These are phyloP conservation scores for Apodemus speciosus DNA, from an alignment of 2,113 vertebrate genomes.

Conservation along the genomic window DNA sequence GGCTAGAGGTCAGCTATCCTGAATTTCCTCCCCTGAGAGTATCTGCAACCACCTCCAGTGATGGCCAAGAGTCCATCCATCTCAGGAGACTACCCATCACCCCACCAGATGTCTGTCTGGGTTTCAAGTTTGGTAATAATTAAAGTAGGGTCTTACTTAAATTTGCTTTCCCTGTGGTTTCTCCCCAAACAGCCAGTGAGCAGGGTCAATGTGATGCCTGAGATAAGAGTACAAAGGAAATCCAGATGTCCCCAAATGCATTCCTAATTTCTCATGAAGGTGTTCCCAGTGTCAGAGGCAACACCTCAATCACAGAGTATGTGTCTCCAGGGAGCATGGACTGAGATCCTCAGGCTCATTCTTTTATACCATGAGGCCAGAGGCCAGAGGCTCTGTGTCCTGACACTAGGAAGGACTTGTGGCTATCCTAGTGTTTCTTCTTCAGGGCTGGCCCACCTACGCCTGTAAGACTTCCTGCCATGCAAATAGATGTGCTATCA, in stretches of 20 bases:
- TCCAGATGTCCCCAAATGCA: too few relatives aligned
- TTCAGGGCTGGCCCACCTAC: background rate
- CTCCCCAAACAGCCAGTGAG: background rate
- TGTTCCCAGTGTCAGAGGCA: background rate
- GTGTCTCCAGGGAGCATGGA: background rate
- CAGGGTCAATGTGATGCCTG: background rate
- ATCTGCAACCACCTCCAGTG: background rate
- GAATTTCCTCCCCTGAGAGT: background rate
- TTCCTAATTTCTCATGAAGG: background rate
- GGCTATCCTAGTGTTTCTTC: background rate
- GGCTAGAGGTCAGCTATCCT: background rate
- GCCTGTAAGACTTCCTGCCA: background rate
- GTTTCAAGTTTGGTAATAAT: background rate
- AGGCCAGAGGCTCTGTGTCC: background rate
- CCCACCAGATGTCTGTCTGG: background rate
- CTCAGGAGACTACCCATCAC: background rate
- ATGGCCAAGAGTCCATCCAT: background rate
- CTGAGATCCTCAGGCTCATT: background rate
- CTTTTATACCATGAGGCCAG: background rate
- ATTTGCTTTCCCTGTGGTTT: background rate
- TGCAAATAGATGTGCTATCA: background rate
- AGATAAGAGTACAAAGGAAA: background rate
- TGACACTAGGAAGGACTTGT: background rate
- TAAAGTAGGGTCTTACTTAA: background rate
- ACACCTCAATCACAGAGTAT: background rate